Evolutionary conservation across 2,888 invertebrate species (phyloP).

Genomic region (Penaeus monodon): DNA sequence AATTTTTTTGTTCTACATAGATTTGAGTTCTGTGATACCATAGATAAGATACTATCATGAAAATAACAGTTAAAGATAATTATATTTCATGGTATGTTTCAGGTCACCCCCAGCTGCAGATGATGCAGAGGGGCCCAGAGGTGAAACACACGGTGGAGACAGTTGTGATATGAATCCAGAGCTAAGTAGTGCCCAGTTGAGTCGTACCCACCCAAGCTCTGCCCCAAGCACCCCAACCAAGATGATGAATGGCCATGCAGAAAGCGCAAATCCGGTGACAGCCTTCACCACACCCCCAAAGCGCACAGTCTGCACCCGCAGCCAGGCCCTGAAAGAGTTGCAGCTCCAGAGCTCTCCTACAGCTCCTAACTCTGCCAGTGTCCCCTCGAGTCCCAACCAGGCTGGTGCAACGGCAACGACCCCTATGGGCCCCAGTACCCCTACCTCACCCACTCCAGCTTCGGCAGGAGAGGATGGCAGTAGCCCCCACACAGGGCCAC

Average conservation of each 20-base stretch:
- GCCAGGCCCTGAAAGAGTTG: constrained; percentile 50
- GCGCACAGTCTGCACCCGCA: constrained; percentile 52
- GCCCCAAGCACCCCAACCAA: constrained; percentile 39
- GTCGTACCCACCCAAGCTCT: constrained; percentile 35
- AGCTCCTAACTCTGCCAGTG: background rate
- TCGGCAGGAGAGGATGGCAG: constrained; percentile 37
- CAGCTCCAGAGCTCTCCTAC: constrained; percentile 41
- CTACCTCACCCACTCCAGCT: constrained; percentile 24
- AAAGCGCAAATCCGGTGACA: constrained; percentile 7
- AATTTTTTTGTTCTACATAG: too few species aligned
- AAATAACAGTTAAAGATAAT: too few species aligned
- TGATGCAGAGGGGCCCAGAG: constrained; percentile 45
- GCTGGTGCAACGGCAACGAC: constrained; percentile 15
- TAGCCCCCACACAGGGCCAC: constrained; percentile 52
- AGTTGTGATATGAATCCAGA: constrained; percentile 31
- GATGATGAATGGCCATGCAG: constrained; percentile 37
- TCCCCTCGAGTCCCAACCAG: constrained; percentile 4
- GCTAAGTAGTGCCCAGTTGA: constrained; percentile 37
- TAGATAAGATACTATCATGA: too few species aligned
- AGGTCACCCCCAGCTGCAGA: constrained; percentile 55
- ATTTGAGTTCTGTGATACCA: too few species aligned
- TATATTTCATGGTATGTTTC: background rate
- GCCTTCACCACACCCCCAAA: constrained; percentile 21
- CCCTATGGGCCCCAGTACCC: constrained; percentile 20
- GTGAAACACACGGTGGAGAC: constrained; percentile 21